Evolutionary conservation across 2,113 vertebrate species (phyloP).

Genomic region (Scophthalmus maximus): DNA sequence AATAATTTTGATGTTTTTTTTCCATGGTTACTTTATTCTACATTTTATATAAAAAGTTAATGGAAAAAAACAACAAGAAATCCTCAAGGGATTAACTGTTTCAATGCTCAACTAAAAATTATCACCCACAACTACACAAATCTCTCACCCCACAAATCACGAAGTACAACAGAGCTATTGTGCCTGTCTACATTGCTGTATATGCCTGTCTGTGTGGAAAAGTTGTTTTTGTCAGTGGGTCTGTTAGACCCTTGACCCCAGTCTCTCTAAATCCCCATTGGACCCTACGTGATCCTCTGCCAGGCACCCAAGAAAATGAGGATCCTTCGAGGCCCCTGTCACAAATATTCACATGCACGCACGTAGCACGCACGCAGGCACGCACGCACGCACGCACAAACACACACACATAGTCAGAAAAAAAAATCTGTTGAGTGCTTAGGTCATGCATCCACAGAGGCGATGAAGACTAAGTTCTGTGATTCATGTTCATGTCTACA

Average conservation of each 20-base stretch:
- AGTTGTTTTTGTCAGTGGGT: constrained; percentile 55
- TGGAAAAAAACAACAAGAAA: constrained; percentile 1
- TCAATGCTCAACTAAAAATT: constrained; percentile 2
- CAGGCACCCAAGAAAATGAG: constrained; percentile 31
- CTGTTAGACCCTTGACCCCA: constrained; percentile 50
- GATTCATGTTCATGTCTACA: constrained; percentile 44
- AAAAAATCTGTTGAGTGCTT: constrained; percentile 34
- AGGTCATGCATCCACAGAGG: constrained; percentile 42
- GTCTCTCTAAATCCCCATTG: constrained; percentile 32
- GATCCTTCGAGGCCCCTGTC: neutral
- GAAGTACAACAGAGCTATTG: constrained; percentile 20
- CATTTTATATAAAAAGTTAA: neutral
- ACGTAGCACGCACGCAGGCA: constrained; percentile 22
- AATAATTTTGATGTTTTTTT: constrained; percentile 12
- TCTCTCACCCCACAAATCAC: constrained; percentile 14
- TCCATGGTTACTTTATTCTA: neutral
- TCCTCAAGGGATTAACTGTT: neutral
- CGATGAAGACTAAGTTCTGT: constrained; percentile 47
- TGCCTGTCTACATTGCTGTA: neutral
- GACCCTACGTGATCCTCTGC: constrained; percentile 57
- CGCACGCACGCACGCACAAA: constrained; percentile 7
- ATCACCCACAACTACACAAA: neutral
- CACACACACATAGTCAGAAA: constrained; percentile 23
- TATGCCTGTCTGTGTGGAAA: constrained; percentile 33
- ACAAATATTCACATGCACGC: constrained; percentile 24